Conservation (phyloP, 2,888 invertebrate species). For the Vanessa cardui region DNA sequence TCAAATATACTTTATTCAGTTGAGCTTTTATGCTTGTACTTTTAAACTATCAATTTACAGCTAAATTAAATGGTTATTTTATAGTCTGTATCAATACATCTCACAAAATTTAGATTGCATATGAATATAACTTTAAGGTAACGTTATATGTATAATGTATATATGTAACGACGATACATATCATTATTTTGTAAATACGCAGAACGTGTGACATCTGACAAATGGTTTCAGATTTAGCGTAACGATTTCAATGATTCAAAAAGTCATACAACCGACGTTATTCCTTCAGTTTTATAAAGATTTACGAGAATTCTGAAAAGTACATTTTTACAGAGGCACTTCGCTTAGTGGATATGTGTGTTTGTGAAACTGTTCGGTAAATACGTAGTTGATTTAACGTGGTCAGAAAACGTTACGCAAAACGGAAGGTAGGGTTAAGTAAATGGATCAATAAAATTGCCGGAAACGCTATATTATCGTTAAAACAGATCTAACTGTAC, state of each 20-base stretch:
- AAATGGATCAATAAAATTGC: slow-evolving; percentile 1
- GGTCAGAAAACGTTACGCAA: slow-evolving; percentile 9
- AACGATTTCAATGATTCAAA: slow-evolving; percentile 56
- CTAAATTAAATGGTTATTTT: too few relatives aligned
- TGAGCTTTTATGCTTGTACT: too few relatives aligned
- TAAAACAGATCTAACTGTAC: neutral
- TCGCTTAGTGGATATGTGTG: slow-evolving; percentile 34
- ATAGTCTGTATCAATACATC: too few relatives aligned
- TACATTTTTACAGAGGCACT: slow-evolving; percentile 38
- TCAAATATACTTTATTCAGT: too few relatives aligned
- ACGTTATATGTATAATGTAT: slow-evolving; percentile 6
- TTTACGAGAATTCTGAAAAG: slow-evolving; percentile 39
- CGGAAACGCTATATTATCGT: neutral
- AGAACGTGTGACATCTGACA: slow-evolving; percentile 50
- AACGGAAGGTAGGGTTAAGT: neutral
- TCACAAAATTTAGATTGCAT: too few relatives aligned
- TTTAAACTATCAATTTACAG: too few relatives aligned
- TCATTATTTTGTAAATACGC: slow-evolving; percentile 34
- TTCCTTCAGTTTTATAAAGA: slow-evolving; percentile 41
- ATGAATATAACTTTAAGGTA: neutral
- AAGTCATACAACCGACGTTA: slow-evolving; percentile 45
- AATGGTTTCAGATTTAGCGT: slow-evolving; percentile 52
- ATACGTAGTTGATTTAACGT: slow-evolving; percentile 25
- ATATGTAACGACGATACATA: neutral
- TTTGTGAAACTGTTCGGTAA: slow-evolving; percentile 26